phyloP scores from a whole-genome alignment of 2,888 invertebrate species.

The Dicyrtomina minuta region DNA sequence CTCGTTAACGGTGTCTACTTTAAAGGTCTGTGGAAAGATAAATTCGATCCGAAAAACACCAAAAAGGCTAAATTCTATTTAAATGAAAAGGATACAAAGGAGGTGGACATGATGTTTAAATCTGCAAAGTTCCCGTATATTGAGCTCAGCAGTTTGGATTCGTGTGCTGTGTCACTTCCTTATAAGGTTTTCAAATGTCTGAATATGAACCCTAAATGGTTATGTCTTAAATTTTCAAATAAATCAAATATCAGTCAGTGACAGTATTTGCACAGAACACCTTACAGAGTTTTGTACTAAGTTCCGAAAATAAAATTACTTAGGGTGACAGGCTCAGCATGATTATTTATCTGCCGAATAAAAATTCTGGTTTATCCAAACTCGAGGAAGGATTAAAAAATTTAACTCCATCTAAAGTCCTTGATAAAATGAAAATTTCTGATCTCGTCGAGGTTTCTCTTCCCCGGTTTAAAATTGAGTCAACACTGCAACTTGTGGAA shows the following conservation, averaged over 20 bases:
- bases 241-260: too few species aligned
- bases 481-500: too few species aligned
- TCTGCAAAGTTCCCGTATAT: slow-evolving; percentile 56
- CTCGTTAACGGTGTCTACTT: too few species aligned
- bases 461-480: too few species aligned
- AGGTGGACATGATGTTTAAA: slow-evolving; percentile 58
- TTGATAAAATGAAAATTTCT: slow-evolving; percentile 58
- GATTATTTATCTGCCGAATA: too few species aligned
- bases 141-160: slow-evolving; percentile 51
- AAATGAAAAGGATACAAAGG: slow-evolving; percentile 37
- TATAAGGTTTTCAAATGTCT: slow-evolving; percentile 55
- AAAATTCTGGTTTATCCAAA: slow-evolving; percentile 66
- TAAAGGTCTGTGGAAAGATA: slow-evolving; percentile 55
- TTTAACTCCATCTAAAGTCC: slow-evolving; percentile 31
- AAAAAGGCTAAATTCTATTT: slow-evolving; percentile 55
- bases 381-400: too few species aligned
- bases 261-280: too few species aligned
- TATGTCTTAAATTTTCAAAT: neutral
- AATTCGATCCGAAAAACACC: slow-evolving; percentile 52
- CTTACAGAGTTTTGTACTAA: too few species aligned
- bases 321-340: too few species aligned
- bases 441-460: slow-evolving; percentile 57
- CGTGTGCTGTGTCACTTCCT: slow-evolving; percentile 55
- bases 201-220: neutral
- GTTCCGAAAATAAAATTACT: too few species aligned